A percentile compares a stretch with the other conserved stretches of the same genome.
Evolutionary conservation across 2,888 invertebrate genomes (phyloP).

Genomic region (Kuschelorhynchus macadamiae): DNA sequence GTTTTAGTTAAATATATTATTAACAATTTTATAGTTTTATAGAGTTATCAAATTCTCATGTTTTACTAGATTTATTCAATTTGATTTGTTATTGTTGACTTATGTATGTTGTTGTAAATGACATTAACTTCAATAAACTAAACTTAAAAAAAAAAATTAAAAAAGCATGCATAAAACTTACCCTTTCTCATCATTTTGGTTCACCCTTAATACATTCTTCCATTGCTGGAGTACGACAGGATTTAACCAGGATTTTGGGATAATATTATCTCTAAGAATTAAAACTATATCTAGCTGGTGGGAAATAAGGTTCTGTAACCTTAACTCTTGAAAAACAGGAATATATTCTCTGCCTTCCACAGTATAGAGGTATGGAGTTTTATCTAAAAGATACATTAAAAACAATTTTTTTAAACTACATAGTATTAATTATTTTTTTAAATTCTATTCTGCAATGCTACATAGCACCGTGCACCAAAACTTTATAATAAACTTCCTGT

Average conservation of each 20-base stretch:
- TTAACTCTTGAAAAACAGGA: slow-evolving; percentile 75
- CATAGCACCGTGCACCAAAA: no score
- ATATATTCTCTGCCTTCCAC: slow-evolving; percentile 74
- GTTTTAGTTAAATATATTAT: no score
- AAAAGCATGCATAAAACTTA: slow-evolving; percentile 61
- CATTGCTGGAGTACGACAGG: slow-evolving; percentile 78
- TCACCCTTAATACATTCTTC: slow-evolving; percentile 78
- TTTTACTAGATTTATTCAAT: no score
- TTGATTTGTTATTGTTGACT: no score
- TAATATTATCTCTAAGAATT: slow-evolving; percentile 77
- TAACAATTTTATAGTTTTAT: no score
- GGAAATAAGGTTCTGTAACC: slow-evolving; percentile 78
- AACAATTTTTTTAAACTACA: no score
- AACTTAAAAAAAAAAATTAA: background rate
- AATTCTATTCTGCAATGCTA: no score
- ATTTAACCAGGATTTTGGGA: slow-evolving; percentile 79
- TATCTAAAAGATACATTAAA: slow-evolving; percentile 55
- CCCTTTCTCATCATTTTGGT: slow-evolving; percentile 80
- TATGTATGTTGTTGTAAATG: no score
- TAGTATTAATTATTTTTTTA: no score
- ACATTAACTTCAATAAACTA: no score
- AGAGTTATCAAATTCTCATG: no score
- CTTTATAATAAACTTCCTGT: no score
- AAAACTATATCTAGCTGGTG: slow-evolving; percentile 80
- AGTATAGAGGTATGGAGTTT: slow-evolving; percentile 73